Conservation (phyloP, 2,888 invertebrate species). For the Cyclophora punctaria region DNA sequence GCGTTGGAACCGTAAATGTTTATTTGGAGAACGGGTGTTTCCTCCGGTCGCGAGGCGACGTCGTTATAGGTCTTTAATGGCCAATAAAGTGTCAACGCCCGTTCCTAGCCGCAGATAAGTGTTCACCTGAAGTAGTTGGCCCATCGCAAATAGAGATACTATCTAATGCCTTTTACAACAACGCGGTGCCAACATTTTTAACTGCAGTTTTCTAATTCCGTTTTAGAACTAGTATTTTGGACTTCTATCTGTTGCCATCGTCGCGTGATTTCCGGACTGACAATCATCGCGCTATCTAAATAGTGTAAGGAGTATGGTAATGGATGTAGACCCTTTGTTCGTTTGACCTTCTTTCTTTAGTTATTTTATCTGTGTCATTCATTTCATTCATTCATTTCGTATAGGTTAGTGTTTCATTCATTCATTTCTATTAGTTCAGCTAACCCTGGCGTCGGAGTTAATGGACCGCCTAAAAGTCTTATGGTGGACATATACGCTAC, state of each 20-base stretch:
- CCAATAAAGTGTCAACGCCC: slow-evolving; percentile 67
- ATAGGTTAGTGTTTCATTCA: no score
- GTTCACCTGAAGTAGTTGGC: slow-evolving; percentile 47
- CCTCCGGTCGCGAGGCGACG: slow-evolving; percentile 49
- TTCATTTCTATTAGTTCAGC: no score
- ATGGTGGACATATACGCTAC: no score
- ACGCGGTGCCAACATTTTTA: slow-evolving; percentile 5
- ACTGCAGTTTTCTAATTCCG: slow-evolving; percentile 8
- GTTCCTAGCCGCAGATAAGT: slow-evolving; percentile 47
- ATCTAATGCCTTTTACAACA: slow-evolving; percentile 13
- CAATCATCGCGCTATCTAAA: no score
- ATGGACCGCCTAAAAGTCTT: no score
- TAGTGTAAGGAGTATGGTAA: not conserved
- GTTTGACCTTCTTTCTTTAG: no score
- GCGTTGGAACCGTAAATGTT: slow-evolving; percentile 66
- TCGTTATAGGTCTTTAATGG: slow-evolving; percentile 69
- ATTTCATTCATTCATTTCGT: no score
- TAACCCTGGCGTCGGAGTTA: no score
- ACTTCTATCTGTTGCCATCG: slow-evolving; percentile 1
- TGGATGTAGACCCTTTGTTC: not conserved
- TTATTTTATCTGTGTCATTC: no score
- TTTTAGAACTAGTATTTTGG: slow-evolving; percentile 2
- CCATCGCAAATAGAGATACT: slow-evolving; percentile 18
- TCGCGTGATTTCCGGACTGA: no score
- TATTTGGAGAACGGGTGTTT: slow-evolving; percentile 58